Percentiles rank a stretch among this genome's conserved stretches.
Evolutionary conservation across 2,888 invertebrate species (phyloP).

Genomic region (Melanostoma mellinum): DNA sequence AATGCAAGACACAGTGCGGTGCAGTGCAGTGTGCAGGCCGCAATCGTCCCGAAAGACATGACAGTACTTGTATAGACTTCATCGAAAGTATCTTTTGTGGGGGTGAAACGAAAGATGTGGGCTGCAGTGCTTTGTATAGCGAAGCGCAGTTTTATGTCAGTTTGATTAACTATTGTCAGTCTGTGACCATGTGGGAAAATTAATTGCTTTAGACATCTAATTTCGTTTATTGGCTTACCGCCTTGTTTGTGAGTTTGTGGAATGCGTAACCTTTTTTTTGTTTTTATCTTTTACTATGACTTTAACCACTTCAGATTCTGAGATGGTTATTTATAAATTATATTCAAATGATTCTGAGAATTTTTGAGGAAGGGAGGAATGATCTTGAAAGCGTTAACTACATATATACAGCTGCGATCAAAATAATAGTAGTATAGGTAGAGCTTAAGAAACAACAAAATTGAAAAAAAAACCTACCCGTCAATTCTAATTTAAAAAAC

Average conservation of each 20-base stretch:
- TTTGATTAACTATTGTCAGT: conserved; percentile 72
- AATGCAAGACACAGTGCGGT: conserved; percentile 56
- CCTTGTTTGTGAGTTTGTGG: conserved; percentile 28
- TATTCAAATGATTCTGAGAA: too few species aligned
- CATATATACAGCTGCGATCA: too few species aligned
- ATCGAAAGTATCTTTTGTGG: conserved; percentile 44
- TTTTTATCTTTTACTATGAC: too few species aligned
- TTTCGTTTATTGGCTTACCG: conserved; percentile 44
- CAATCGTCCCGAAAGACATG: conserved; percentile 4
- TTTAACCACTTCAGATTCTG: too few species aligned
- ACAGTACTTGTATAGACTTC: conserved; percentile 43
- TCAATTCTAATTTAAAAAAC: too few species aligned
- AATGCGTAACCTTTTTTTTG: conserved; percentile 40
- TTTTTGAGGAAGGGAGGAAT: too few species aligned
- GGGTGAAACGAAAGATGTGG: conserved; percentile 42
- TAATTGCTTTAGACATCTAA: conserved; percentile 62
- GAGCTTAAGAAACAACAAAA: too few species aligned
- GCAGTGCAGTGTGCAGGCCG: conserved; percentile 6
- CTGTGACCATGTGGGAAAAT: conserved; percentile 54
- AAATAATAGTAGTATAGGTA: too few species aligned
- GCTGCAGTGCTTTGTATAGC: conserved; percentile 30
- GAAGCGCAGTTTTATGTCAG: conserved; percentile 53
- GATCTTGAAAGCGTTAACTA: too few species aligned
- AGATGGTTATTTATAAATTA: too few species aligned
- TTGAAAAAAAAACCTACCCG: too few species aligned